Conservation (phyloP, 2,113 vertebrate genomes). For the Labeo catla region DNA sequence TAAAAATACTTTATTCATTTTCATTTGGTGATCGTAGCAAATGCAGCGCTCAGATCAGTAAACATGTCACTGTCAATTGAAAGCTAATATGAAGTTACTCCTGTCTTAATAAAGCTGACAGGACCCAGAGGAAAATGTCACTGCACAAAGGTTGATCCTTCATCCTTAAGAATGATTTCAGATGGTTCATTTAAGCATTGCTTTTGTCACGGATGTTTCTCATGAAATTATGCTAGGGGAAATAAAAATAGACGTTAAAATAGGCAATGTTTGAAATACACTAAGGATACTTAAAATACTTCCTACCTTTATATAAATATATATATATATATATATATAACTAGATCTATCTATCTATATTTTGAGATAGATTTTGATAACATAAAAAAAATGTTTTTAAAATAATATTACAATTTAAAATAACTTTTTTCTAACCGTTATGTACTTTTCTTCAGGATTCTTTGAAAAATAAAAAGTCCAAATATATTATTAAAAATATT, state of each 20-base stretch:
- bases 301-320: not conserved
- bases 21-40: constrained; percentile 24
- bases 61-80: constrained; percentile 7
- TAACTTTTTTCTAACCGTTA: too few species aligned
- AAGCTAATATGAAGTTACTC: constrained; percentile 15
- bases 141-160: not conserved
- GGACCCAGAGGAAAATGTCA: constrained; percentile 17
- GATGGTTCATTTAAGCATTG: not conserved
- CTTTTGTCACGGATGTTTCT: not conserved
- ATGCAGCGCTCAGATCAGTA: constrained; percentile 1
- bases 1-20: constrained; percentile 26
- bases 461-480: too few species aligned
- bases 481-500: too few species aligned
- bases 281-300: not conserved
- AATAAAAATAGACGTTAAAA: not conserved
- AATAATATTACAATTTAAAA: too few species aligned
- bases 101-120: constrained; percentile 11
- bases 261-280: not conserved
- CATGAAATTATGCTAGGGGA: not conserved
- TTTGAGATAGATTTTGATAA: too few species aligned
- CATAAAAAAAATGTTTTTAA: too few species aligned
- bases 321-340: too few species aligned
- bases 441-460: too few species aligned
- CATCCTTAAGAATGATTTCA: not conserved
- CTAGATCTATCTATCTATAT: too few species aligned